Base-by-base conservation (phyloP, 2,113 vertebrate genomes). In the Menura novaehollandiae region DNA sequence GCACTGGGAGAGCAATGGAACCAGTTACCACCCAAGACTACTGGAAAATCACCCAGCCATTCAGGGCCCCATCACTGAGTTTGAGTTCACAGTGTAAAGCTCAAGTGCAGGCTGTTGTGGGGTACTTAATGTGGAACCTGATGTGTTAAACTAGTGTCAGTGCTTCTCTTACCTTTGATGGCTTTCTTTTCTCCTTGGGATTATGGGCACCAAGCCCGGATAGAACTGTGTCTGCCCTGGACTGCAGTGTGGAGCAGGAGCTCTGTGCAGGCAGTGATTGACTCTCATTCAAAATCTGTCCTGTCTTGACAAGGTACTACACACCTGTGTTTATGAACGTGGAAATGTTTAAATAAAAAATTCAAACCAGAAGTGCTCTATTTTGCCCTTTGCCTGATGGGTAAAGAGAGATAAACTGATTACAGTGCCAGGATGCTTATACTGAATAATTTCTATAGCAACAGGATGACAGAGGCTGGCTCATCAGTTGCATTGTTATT, bases 231-330 rank as follows among this genome's bases (percentile, higher is more conserved):
- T 8, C 21, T 90, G 15, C 30, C 15, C 60, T 53, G 56, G 27
- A 7, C 14, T 47, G 27, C 20, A 15, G 8, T 6, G 23, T 6
- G 13, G 12, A 86, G 15, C 6, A 41, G 37, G 19, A 75, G 13
- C 6, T 7, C 0, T 10, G 26, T 51, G 19, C 21, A 68, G 22
- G 16, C n/a, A 3, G 2, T 16, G 19, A 55, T 0, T 5, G 0
- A 19, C 33, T 41, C 9, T 60, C 23, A 19, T 53, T 47, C 49
- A 77, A 44, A 80, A 17, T 8, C 15, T 59, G 3, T 44, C 6
- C 17, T 64, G 15, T 72, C 23, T 17, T 2, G 1, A 2, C 17
- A 7, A 83, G 47, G 39, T 37, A 5, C 17, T 58, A 27, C 32
- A 51, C 10, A 55, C 51, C 22, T 68, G 22, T 23, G 22, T 21